Percentiles rank a stretch among this genome's conserved stretches.
These are phyloP conservation scores for Boloria euphrosyne DNA, from an alignment of 2,888 invertebrate genomes.

Conservation along the genomic window DNA sequence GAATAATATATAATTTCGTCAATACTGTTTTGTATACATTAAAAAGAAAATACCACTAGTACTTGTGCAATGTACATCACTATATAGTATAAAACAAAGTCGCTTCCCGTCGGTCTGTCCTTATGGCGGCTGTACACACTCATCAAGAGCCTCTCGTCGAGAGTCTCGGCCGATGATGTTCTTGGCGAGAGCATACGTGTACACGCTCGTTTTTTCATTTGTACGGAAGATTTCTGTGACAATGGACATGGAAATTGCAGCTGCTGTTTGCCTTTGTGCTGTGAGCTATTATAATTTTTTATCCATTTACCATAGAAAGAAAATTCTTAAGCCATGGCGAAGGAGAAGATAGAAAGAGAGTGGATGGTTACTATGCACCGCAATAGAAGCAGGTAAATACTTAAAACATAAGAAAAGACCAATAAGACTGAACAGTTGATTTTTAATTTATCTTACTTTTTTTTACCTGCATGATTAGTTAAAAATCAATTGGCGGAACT, in stretches of 20 bases:
- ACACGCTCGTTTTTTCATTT: neutral
- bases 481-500: neutral
- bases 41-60: too few species aligned
- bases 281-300: conserved; percentile 11
- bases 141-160: too few species aligned
- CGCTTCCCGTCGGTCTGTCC: too few species aligned
- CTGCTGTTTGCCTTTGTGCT: conserved; percentile 10
- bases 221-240: conserved; percentile 1
- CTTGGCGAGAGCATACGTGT: neutral
- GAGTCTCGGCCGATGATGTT: too few species aligned
- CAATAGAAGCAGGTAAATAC: conserved; percentile 1
- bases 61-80: too few species aligned
- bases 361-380: neutral
- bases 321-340: neutral
- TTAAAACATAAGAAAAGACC: neutral
- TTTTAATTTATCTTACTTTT: conserved; percentile 3
- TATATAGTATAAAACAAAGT: too few species aligned
- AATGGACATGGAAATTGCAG: conserved; percentile 8
- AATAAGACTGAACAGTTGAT: conserved; percentile 3
- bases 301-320: conserved; percentile 2
- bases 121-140: too few species aligned
- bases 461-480: neutral
- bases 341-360: neutral
- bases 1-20: too few species aligned
- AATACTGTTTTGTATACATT: too few species aligned